Conservation (phyloP, 2,888 invertebrate genomes). For the Cantharis rufa region DNA sequence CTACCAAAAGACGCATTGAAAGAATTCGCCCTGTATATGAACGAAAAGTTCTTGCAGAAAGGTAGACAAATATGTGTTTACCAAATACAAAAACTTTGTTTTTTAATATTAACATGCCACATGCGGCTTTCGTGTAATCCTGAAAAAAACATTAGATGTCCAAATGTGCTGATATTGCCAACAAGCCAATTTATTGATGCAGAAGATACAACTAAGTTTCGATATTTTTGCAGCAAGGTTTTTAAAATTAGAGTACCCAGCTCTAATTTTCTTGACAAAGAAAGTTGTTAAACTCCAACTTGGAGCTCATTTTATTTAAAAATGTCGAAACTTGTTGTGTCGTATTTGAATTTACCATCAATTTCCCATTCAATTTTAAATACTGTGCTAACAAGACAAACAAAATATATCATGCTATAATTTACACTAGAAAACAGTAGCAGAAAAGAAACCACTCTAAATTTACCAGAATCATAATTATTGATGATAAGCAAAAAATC, state of each 20-base stretch:
- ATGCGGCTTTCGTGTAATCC: neutral
- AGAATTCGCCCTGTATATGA: neutral
- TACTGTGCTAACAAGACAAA: neutral
- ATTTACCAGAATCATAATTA: neutral
- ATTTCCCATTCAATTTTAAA: neutral
- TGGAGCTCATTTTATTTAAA: neutral
- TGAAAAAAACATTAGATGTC: neutral
- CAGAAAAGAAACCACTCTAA: neutral
- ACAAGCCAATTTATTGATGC: neutral
- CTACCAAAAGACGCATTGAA: neutral
- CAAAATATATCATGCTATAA: slow-evolving; percentile 7
- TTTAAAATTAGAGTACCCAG: neutral
- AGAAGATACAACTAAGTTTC: neutral
- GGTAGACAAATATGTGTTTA: neutral
- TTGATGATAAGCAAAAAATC: neutral
- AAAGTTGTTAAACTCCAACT: neutral
- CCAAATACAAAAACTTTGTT: neutral
- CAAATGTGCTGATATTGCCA: neutral
- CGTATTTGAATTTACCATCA: neutral
- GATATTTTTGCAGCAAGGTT: neutral
- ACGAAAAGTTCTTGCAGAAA: neutral
- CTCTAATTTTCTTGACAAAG: neutral
- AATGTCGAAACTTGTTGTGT: neutral
- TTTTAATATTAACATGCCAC: neutral
- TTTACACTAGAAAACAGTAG: neutral